These are phyloP conservation scores for Amphilophus citrinellus DNA, from an alignment of 2,113 vertebrate species.

Conservation along the genomic window DNA sequence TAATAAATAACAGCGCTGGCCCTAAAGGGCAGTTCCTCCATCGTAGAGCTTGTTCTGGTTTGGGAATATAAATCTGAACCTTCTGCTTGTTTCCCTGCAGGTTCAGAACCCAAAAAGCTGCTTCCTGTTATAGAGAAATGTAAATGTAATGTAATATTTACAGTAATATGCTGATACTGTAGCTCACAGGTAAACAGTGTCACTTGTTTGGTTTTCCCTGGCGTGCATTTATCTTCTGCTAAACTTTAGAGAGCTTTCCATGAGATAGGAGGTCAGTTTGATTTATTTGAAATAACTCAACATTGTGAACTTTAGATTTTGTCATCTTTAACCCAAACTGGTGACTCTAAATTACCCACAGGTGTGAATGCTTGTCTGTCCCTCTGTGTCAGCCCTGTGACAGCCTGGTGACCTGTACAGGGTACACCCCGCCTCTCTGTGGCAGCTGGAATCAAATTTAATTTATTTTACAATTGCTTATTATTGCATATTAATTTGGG, in stretches of 20 bases:
- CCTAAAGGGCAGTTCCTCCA: fast-evolving
- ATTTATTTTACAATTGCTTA: no score
- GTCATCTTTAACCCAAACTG: no score
- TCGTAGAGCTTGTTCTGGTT: neutral
- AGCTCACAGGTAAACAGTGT: neutral
- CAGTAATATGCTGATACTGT: neutral
- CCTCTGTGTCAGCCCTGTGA: no score
- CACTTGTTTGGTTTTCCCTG: neutral
- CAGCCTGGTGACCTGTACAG: no score
- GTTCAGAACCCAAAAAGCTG: neutral
- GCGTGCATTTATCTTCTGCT: neutral
- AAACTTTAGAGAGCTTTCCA: neutral
- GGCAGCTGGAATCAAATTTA: no score
- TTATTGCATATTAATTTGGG: no score
- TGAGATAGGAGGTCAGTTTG: neutral
- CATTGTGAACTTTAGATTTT: no score
- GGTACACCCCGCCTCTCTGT: no score
- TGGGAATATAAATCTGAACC: neutral
- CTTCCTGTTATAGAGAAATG: neutral
- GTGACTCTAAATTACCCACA: no score
- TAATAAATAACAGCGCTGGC: fast-evolving
- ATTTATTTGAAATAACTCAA: neutral
- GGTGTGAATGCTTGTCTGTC: no score
- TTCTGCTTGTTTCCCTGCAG: neutral
- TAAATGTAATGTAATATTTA: neutral